These are phyloP conservation scores for Mesorhabditis sp. DNA, from an alignment of 2,888 invertebrate species.

Conservation along the genomic window DNA sequence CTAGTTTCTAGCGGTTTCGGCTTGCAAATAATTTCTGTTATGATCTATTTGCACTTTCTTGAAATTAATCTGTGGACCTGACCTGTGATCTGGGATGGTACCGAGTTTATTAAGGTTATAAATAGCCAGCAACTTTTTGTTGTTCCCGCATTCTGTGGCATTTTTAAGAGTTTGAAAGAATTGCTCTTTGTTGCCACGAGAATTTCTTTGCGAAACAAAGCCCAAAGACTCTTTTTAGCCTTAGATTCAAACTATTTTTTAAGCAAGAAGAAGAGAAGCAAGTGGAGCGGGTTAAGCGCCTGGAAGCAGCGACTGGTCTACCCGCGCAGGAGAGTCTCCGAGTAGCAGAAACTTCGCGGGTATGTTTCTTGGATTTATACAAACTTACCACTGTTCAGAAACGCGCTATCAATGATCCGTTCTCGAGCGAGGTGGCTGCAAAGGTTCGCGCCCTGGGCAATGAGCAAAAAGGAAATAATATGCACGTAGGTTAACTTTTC, in stretches of 20 bases:
- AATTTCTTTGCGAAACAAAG: too few relatives aligned
- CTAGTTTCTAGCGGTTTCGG: too few relatives aligned
- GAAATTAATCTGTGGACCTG: too few relatives aligned
- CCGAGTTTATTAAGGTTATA: too few relatives aligned
- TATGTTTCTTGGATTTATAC: neutral
- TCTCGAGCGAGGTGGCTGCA: constrained; percentile 12
- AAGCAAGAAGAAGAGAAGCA: constrained; percentile 1
- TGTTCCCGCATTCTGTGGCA: too few relatives aligned
- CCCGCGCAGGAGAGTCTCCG: neutral
- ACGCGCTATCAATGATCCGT: neutral
- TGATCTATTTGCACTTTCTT: too few relatives aligned
- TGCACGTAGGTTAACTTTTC: neutral
- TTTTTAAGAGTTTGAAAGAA: too few relatives aligned
- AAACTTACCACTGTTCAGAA: neutral
- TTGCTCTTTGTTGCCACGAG: too few relatives aligned
- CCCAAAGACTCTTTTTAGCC: too few relatives aligned
- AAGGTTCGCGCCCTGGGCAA: constrained; percentile 13
- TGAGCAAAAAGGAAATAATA: constrained; percentile 6
- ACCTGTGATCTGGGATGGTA: too few relatives aligned
- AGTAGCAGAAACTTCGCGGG: neutral
- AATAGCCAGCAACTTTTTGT: too few relatives aligned
- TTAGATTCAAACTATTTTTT: neutral
- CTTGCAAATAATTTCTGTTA: too few relatives aligned
- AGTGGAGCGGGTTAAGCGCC: neutral
- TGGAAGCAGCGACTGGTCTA: neutral